Evolutionary conservation across 1,140 invertebrate species (phyloP), one percentile per base, ranked within the genome.

Genomic region (Agraylea sexmaculata): DNA sequence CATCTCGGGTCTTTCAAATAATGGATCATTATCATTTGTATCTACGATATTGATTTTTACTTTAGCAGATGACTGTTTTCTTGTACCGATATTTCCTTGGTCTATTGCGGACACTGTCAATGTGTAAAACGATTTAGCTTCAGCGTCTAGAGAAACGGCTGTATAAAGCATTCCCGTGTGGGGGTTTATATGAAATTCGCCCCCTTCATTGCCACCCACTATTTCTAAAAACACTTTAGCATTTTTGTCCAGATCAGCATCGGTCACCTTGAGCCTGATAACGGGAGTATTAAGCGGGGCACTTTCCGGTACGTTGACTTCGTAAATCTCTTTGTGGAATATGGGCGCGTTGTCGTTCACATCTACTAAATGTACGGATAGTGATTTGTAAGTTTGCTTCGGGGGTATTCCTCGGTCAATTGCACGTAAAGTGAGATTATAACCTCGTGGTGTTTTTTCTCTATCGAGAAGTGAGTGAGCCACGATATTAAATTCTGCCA

Each of bases 151-250:
- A 34, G 62, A 62, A n/a, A 80, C 77, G 23, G 78, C 73, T 0
- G 85, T 87, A 49, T 83, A 86, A 0, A 92, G 56, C 70, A 91
- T 79, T 1, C 87, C 88, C 0, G 84, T 86, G 49, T 78, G 73
- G 0, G 80, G 74, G 56, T 88, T 83, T 13, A 93, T 75, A 29
- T 70, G 66, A 55, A 92, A 92, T 48, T 86, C 80, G 0, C 76
- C 73, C 20, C 82, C 80, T 49, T 85, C 78, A 61, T 92, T 90
- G 1, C 88, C 87, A 10, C 78, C 80, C 3, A 87, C 83, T 38
- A 93, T 89, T 58, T 80, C 79, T 34, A 87, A 69, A 43, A 74
- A 75, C 0, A 89, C 80, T 51, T 80, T 59, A 1, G 80, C 80
- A 56, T 86, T 86, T 52, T 70, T 74, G 0, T 80, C 83, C 32